Evolutionary conservation across 1,140 invertebrate species (phyloP).

Genomic region (Formica exsecta): DNA sequence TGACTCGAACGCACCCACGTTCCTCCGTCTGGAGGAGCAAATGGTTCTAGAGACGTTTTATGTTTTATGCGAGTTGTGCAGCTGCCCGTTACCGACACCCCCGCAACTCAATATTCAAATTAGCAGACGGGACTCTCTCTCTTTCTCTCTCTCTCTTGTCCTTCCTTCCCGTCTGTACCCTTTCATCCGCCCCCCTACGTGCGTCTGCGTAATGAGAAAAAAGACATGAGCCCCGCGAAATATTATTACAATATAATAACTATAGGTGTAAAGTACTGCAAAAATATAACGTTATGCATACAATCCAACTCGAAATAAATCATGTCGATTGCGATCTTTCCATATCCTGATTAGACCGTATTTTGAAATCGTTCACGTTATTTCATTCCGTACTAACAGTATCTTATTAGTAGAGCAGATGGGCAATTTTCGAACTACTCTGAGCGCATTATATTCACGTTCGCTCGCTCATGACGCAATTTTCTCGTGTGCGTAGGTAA

Average conservation of each 20-base stretch:
- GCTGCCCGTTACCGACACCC: constrained; percentile 83
- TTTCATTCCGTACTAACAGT: background rate
- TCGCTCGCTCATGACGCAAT: constrained; percentile 59
- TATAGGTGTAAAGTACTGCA: constrained; percentile 62
- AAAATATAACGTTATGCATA: constrained; percentile 37
- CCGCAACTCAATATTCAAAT: constrained; percentile 86
- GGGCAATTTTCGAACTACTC: constrained; percentile 42
- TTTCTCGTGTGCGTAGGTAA: constrained; percentile 61
- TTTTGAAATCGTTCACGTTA: constrained; percentile 19
- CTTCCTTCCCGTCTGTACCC: constrained; percentile 33
- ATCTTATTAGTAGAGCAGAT: constrained; percentile 21
- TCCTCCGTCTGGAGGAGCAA: constrained; percentile 67
- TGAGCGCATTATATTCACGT: constrained; percentile 38
- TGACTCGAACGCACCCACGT: constrained; percentile 75
- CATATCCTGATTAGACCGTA: too few species aligned
- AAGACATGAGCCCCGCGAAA: constrained; percentile 65
- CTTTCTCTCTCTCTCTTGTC: constrained; percentile 25
- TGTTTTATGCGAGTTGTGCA: constrained; percentile 82
- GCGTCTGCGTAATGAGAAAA: constrained; percentile 75
- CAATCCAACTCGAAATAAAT: constrained; percentile 30
- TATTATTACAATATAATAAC: constrained; percentile 78
- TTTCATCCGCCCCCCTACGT: constrained; percentile 55
- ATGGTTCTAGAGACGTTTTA: constrained; percentile 82
- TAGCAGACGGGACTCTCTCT: constrained; percentile 75
- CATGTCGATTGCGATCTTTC: background rate